Evolutionary conservation across 2,113 vertebrate species (phyloP), one percentile per base, ranked within the genome.

Genomic region (Ciconia boyciana): DNA sequence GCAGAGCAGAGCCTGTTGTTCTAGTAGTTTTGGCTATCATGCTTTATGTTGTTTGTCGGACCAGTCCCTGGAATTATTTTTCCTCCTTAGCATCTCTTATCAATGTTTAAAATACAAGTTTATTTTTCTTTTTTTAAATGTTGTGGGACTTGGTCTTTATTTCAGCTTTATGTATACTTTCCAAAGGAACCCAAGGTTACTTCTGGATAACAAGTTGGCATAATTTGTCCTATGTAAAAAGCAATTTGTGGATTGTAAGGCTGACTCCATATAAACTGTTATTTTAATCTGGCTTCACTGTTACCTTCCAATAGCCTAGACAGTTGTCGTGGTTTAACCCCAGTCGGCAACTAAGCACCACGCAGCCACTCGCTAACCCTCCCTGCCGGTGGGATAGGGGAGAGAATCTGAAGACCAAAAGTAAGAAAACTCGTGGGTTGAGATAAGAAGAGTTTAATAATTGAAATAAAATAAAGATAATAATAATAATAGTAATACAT

Each of bases 1-100:
- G 95, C 93, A 61, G 69, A 94, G 75, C 51, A 90, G 43, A 87
- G 51, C 75, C 76, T 93, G 80, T 93, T 69, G 34, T 88, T 94
- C 64, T 74, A 78, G 54, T 43, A 49, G 39, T 91, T 88, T 68
- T 85, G 86, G 36, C 77, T 90, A 0, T 81, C 28, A 28, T 55
- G 62, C 13, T 92, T 94, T 83, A 48, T 44, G 44, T 81, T 74
- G 43, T 86, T 94, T 86, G 62, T 91, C 1, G 0, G 77, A 44
- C 36, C 51, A 62, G 65, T 70, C 75, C 20, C 44, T 87, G 60
- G 68, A 81, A 83, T 94, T 75, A 9, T 52, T 71, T 93, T 91
- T 84, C n/a, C 24, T 92, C 44, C 43, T 48, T 72, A 71, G 44
- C 72, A 74, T 86, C 58, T 91, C 70, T 76, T 83, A 77, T 26